Conservation (phyloP, 1,140 invertebrate genomes). For the Aphaenogaster rudis region DNA sequence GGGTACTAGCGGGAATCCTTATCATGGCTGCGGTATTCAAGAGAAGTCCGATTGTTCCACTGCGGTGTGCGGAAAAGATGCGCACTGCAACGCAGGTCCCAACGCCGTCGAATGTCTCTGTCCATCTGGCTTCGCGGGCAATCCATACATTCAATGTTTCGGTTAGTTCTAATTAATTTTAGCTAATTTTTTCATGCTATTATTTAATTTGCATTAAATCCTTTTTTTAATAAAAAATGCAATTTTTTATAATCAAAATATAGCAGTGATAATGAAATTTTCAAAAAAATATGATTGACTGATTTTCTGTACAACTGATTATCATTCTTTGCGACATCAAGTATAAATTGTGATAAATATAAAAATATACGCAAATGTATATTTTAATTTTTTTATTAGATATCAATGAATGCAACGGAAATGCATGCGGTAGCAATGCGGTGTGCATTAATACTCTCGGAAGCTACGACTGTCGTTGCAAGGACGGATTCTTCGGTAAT, state of each 20-base stretch:
- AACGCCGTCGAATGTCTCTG: slow-evolving; percentile 94
- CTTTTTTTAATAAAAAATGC: not conserved
- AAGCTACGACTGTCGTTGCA: slow-evolving; percentile 95
- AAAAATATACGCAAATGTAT: not conserved
- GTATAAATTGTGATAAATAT: not conserved
- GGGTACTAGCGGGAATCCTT: slow-evolving; percentile 95
- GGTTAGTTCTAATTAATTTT: slow-evolving; percentile 82
- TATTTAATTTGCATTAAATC: slow-evolving; percentile 18
- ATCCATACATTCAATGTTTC: slow-evolving; percentile 94
- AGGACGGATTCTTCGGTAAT: slow-evolving; percentile 93
- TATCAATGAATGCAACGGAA: slow-evolving; percentile 93
- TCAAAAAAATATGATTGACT: not conserved
- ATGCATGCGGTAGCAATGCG: slow-evolving; percentile 94
- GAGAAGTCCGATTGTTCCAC: slow-evolving; percentile 91
- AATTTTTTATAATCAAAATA: not conserved
- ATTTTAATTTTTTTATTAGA: slow-evolving; percentile 84
- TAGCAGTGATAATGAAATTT: not conserved
- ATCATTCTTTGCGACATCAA: not conserved
- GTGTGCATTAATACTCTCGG: slow-evolving; percentile 96
- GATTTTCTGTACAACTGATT: not conserved
- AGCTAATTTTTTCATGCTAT: not conserved
- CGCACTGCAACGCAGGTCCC: slow-evolving; percentile 92
- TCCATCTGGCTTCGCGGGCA: slow-evolving; percentile 93
- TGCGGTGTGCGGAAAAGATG: slow-evolving; percentile 92
- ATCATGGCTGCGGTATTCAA: slow-evolving; percentile 91